Evolutionary conservation across 2,888 invertebrate genomes (phyloP), one percentile per base, ranked within the genome.

Genomic region (Apodemia duryi): DNA sequence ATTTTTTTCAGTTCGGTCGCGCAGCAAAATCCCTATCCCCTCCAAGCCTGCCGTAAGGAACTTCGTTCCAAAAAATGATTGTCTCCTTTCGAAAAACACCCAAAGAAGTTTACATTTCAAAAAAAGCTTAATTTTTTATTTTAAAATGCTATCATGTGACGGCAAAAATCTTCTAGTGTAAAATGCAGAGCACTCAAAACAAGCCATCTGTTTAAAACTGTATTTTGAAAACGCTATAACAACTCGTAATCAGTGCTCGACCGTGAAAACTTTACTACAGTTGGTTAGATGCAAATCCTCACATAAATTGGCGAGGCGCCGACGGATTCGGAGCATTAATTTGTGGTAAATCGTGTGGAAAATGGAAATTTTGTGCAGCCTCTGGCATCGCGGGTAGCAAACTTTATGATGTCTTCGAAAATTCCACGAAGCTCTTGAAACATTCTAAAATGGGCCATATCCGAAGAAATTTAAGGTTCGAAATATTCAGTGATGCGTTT

Each of bases 341-440:
- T 91, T 91, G 89, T 79, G 85, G 86, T 81, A 89, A 91, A 90
- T 91, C 88, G 88, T 76, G 86, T 79, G 87, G 91, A 91, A 91
- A 91, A 90, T 91, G 86, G 89, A 89, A 91, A 91, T 88, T 91
- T 89, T 89, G 88, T 89, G 89, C 91, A 88, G 84, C 87, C 87
- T 78, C 83, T 78, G 82, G 85, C 84, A 81, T 79, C 82, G 77
- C 77, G 72, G 72, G 70, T 69, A 62, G 66, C 81, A 77, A 84
- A 79, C 73, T 76, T 81, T 78, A 71, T 68, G 74, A 73, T 76
- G 72, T 75, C 66, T 65, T 64, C 49, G 71, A 41, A 51, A 65
- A 69, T 66, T 46, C 46, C 29, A 68, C 51, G 66, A 73, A 32
- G 35, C 66, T 63, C 35, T 7, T 32, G 21, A 61, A 63, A 61